Conservation (phyloP, 2,113 vertebrate genomes). For the Prietella phreatophila region DNA sequence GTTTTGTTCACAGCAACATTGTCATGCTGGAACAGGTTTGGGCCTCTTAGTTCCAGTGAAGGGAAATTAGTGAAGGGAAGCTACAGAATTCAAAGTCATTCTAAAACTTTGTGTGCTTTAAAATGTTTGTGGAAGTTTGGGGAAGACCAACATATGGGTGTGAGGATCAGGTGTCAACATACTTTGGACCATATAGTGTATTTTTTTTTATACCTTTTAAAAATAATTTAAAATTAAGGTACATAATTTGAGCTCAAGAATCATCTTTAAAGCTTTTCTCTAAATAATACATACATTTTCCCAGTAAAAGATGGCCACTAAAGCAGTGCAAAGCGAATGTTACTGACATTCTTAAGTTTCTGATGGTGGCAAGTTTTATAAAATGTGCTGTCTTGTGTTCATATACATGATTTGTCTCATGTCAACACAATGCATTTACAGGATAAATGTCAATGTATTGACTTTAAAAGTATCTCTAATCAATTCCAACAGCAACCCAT, state of each 20-base stretch:
- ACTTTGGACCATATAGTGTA: neutral
- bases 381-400: neutral
- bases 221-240: neutral
- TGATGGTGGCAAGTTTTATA: neutral
- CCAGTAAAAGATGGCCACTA: neutral
- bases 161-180: neutral
- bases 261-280: neutral
- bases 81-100: neutral
- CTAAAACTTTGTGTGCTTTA: neutral
- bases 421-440: neutral
- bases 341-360: neutral
- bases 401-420: neutral
- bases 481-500: neutral
- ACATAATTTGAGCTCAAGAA: neutral
- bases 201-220: neutral
- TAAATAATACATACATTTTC: neutral
- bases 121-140: neutral
- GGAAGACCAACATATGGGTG: neutral
- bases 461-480: neutral
- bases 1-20: neutral
- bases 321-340: neutral
- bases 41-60: neutral
- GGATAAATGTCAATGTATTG: neutral
- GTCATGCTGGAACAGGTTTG: neutral
- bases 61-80: neutral